Evolutionary conservation across 1,140 invertebrate genomes (phyloP).

Genomic region (Papilio polytes): DNA sequence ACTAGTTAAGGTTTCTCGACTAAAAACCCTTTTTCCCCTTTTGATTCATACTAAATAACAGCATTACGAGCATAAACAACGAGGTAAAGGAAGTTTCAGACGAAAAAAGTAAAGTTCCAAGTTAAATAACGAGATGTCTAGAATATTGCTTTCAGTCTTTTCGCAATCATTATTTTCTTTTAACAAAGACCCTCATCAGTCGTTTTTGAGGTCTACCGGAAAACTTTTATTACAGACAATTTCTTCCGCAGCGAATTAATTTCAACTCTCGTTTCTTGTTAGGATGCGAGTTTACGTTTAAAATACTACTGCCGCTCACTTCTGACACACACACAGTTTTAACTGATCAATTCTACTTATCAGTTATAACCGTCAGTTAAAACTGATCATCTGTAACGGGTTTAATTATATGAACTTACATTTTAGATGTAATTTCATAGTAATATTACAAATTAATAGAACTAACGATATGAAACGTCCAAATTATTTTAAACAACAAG

Average conservation of each 20-base stretch:
- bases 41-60: neutral
- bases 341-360: too few species aligned
- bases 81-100: neutral
- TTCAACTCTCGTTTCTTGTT: neutral
- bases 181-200: conserved; percentile 35
- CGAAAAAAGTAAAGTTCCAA: neutral
- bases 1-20: too few species aligned
- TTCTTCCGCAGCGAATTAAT: conserved; percentile 24
- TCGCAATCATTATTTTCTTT: conserved; percentile 34
- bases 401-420: too few species aligned
- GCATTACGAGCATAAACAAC: neutral
- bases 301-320: neutral
- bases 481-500: neutral
- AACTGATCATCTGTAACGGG: too few species aligned
- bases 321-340: too few species aligned
- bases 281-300: conserved; percentile 1
- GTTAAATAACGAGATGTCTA: conserved; percentile 9
- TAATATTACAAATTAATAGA: neutral
- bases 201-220: conserved; percentile 25
- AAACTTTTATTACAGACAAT: conserved; percentile 37
- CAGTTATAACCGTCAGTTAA: too few species aligned
- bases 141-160: conserved; percentile 20
- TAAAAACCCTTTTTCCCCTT: neutral
- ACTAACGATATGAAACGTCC: neutral
- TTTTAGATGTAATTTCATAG: neutral